A percentile compares a stretch with the other conserved stretches of the same genome.
Evolutionary conservation across 2,113 vertebrate genomes (phyloP).

Genomic region (Pelusios castaneus): DNA sequence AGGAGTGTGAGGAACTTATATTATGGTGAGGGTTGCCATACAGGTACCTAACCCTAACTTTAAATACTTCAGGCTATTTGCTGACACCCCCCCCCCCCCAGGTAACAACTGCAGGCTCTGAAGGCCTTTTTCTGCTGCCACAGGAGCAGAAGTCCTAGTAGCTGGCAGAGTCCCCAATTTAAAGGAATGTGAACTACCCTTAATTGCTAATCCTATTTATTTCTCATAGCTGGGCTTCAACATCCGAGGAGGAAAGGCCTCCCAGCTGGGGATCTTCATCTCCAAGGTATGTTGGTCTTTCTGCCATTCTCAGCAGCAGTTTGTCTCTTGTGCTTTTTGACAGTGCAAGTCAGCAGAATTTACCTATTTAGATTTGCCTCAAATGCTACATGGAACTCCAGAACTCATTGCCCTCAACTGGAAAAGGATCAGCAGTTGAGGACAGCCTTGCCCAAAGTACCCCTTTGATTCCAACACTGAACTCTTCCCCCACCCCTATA

Average conservation of each 20-base stretch:
- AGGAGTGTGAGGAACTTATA: neutral
- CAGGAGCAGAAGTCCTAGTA: fast-evolving
- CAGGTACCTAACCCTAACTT: fast-evolving
- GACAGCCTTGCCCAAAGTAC: fast-evolving
- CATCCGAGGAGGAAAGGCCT: constrained; percentile 97
- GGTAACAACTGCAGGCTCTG: neutral
- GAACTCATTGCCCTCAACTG: fast-evolving
- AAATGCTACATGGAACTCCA: fast-evolving
- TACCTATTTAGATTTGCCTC: neutral
- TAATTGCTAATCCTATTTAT: neutral
- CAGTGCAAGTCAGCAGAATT: neutral
- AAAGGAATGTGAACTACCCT: fast-evolving
- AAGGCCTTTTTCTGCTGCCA: neutral
- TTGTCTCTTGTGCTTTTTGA: neutral
- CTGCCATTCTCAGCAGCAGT: fast-evolving
- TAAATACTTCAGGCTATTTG: neutral
- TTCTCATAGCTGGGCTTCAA: constrained; percentile 92
- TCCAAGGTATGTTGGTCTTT: constrained; percentile 86
- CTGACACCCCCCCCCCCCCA: neutral
- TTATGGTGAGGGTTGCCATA: fast-evolving
- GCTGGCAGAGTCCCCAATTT: fast-evolving
- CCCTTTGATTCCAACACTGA: neutral
- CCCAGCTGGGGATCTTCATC: constrained; percentile 97
- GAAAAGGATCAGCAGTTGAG: neutral
- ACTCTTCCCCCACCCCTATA: neutral